A percentile compares a stretch with the other conserved stretches of the same genome.
Evolutionary conservation across 2,888 invertebrate genomes (phyloP).

Genomic region (Drosophila leonis): DNA sequence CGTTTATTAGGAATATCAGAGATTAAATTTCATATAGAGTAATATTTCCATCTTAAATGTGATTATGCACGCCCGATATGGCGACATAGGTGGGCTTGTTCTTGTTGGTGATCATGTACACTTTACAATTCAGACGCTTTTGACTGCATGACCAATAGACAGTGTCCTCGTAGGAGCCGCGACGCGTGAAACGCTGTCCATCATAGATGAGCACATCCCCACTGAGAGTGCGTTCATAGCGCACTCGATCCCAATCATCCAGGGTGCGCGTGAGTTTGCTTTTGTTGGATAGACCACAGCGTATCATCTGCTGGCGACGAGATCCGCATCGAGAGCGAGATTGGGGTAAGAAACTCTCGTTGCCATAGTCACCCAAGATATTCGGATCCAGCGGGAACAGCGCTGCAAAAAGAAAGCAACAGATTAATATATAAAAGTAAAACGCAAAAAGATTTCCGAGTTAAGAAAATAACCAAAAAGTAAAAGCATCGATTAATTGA

Average conservation of each 20-base stretch:
- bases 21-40: not conserved
- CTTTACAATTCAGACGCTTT: slow-evolving; percentile 74
- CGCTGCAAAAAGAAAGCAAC: slow-evolving; percentile 35
- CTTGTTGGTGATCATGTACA: slow-evolving; percentile 78
- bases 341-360: slow-evolving; percentile 64
- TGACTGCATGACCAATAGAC: slow-evolving; percentile 81
- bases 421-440: not conserved
- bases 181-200: slow-evolving; percentile 74
- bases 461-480: not conserved
- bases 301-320: slow-evolving; percentile 20
- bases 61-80: slow-evolving; percentile 82
- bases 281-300: slow-evolving; percentile 20
- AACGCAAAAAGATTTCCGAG: not conserved
- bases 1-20: slow-evolving; percentile 45
- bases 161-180: slow-evolving; percentile 72
- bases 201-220: slow-evolving; percentile 67
- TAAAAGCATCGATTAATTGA: not conserved
- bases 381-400: slow-evolving; percentile 36
- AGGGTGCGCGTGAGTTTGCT: slow-evolving; percentile 46
- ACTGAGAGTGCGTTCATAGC: slow-evolving; percentile 43
- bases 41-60: slow-evolving; percentile 41
- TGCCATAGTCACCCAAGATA: slow-evolving; percentile 55
- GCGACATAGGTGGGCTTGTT: slow-evolving; percentile 73
- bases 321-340: not conserved
- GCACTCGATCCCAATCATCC: slow-evolving; percentile 69